Evolutionary conservation across 2,797 vertebrate species (phyloP), one percentile per base, ranked within the genome.

Genomic region (Darevskia nairensis): DNA sequence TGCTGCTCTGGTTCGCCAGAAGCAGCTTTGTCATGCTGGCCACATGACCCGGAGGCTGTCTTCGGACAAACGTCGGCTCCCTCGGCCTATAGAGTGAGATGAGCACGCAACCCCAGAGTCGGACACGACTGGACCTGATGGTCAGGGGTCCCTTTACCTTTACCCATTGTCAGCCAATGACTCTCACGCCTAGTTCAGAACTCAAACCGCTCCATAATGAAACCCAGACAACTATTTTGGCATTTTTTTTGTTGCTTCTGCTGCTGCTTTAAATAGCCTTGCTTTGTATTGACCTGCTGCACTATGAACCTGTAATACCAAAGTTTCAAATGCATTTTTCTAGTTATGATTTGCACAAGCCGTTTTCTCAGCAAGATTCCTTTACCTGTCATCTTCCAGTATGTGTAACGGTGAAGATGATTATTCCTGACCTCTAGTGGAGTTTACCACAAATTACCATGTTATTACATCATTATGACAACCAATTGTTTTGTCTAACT

Each of bases 341-440:
- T 11, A 8, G 0, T 46, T 75, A 0, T 78, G n/a, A n/a, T 21
- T 46, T 84, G 13, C 86, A 86, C 64, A 74, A 13, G 25, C 8
- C 17, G 4, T 81, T 32, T 13, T 41, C 23, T 80, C 80, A 82
- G 74, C 88, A 71, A 23, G 23, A 55, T 55, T 46, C 29, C 10
- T 80, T 85, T 85, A 75, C 21, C 6, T 23, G 35, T 55, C 32
- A 61, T 21, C 41, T 90, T 90, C 44, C 44, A 75, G 32, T 59
- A 66, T 55, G 17, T 35, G 2, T 86, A 11, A 13, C 77, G 80
- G 59, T 74, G 35, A 29, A 85, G 21, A 78, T 71, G 83, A 85
- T 64, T 83, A 10, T 76, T 92, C 89, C 66, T 85, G 88, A 84
- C 27, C 74, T 80, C 89, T 91, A 77, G 77, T 85, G 86, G 82